These are phyloP conservation scores for Listronotus bonariensis DNA, from an alignment of 1,140 invertebrate genomes.

Conservation along the genomic window DNA sequence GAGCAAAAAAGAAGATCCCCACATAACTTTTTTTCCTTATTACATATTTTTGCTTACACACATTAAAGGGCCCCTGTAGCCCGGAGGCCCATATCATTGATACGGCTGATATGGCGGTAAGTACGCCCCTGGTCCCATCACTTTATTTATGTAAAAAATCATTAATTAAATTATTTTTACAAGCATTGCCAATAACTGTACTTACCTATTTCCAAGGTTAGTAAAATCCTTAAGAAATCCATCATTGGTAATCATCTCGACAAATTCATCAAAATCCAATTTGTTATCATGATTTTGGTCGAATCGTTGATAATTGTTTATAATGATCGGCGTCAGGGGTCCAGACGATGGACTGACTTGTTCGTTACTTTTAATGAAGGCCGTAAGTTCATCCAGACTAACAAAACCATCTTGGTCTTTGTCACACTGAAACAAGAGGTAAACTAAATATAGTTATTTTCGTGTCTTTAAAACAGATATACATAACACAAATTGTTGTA, in stretches of 20 bases:
- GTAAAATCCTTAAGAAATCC: slow-evolving; percentile 65
- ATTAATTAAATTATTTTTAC: too few relatives aligned
- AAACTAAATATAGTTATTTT: background rate
- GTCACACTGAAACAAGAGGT: slow-evolving; percentile 47
- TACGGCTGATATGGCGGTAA: too few relatives aligned
- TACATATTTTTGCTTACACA: too few relatives aligned
- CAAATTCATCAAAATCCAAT: slow-evolving; percentile 79
- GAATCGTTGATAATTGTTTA: slow-evolving; percentile 69
- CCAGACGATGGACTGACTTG: slow-evolving; percentile 73
- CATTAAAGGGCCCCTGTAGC: too few relatives aligned
- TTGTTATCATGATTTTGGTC: slow-evolving; percentile 75
- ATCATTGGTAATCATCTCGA: slow-evolving; percentile 72
- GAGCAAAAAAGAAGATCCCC: too few relatives aligned
- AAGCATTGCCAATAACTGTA: background rate
- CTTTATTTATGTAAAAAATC: too few relatives aligned
- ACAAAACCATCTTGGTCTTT: slow-evolving; percentile 74
- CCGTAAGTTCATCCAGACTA: slow-evolving; percentile 69
- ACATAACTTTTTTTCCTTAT: too few relatives aligned
- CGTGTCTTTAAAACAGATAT: too few relatives aligned
- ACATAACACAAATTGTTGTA: too few relatives aligned
- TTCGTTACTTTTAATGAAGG: slow-evolving; percentile 64
- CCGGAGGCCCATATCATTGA: too few relatives aligned
- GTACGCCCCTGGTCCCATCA: too few relatives aligned
- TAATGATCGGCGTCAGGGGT: slow-evolving; percentile 55
- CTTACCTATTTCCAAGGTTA: slow-evolving; percentile 35